phyloP scores from a whole-genome alignment of 2,797 vertebrate species.

The Acrossocheilus fasciatus region DNA sequence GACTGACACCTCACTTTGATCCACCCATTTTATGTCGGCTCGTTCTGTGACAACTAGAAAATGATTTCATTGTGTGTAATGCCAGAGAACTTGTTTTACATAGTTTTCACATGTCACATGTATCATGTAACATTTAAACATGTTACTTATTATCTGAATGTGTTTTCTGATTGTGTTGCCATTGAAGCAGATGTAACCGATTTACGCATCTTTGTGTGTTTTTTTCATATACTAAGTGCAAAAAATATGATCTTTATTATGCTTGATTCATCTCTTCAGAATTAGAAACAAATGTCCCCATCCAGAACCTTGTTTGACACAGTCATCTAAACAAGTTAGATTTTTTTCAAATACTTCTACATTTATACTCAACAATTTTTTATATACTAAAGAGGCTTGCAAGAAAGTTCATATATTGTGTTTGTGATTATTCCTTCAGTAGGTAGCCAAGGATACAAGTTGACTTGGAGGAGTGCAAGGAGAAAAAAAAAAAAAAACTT shows the following conservation, averaged over 20 bases:
- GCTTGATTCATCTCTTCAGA: neutral
- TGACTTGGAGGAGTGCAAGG: constrained; percentile 36
- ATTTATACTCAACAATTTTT: neutral
- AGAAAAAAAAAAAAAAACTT: constrained; percentile 54
- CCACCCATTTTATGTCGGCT: neutral
- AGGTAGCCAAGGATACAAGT: constrained; percentile 47
- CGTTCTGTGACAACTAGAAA: neutral
- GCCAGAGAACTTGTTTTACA: neutral
- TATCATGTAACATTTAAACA: neutral
- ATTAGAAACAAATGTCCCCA: neutral
- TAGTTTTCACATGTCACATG: neutral
- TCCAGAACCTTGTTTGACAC: neutral
- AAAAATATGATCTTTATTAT: neutral
- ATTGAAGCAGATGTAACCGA: neutral
- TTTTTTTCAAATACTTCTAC: neutral
- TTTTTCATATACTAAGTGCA: neutral
- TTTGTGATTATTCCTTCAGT: constrained; percentile 12
- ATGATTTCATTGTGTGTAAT: constrained; percentile 5
- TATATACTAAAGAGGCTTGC: neutral
- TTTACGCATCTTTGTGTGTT: constrained; percentile 9
- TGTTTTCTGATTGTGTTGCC: neutral
- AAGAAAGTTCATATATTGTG: neutral
- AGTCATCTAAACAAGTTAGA: neutral
- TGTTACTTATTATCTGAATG: constrained; percentile 7
- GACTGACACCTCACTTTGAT: constrained; percentile 28